Evolutionary conservation across 1,140 invertebrate genomes (phyloP).

Genomic region (Lasioglossum albipes): DNA sequence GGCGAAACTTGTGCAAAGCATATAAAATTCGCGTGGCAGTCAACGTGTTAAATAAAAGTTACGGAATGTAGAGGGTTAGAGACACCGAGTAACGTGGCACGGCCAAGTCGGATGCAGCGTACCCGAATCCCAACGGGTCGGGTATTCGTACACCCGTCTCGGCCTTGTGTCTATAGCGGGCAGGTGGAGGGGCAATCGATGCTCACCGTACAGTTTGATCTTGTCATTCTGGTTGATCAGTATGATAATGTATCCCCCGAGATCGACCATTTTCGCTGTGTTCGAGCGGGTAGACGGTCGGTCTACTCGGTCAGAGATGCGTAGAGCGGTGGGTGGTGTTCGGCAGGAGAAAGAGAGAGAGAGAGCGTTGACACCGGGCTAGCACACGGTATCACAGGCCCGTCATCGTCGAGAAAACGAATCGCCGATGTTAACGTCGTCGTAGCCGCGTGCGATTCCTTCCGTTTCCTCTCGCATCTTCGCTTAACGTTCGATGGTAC

Average conservation of each 20-base stretch:
- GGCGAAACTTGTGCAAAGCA: no score
- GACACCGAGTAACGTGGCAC: background rate
- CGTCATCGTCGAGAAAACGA: slow-evolving; percentile 50
- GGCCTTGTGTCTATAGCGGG: background rate
- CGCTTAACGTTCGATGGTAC: slow-evolving; percentile 45
- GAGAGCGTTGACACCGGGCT: slow-evolving; percentile 22
- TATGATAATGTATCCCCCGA: slow-evolving; percentile 97
- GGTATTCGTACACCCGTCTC: background rate
- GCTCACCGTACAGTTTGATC: slow-evolving; percentile 96
- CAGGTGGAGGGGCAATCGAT: slow-evolving; percentile 47
- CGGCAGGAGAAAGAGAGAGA: no score
- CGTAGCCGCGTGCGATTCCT: slow-evolving; percentile 52
- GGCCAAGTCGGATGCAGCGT: background rate
- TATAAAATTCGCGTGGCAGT: no score
- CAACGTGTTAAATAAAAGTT: no score
- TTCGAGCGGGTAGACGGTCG: slow-evolving; percentile 29
- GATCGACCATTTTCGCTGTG: slow-evolving; percentile 87
- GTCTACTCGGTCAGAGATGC: slow-evolving; percentile 40
- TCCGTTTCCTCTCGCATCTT: slow-evolving; percentile 52
- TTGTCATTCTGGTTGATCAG: slow-evolving; percentile 95
- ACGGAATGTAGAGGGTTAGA: background rate
- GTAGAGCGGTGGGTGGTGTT: slow-evolving; percentile 1
- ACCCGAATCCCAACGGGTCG: background rate
- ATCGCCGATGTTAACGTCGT: slow-evolving; percentile 51
- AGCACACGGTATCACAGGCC: slow-evolving; percentile 37